Evolutionary conservation across 1,140 invertebrate species (phyloP).

Genomic region (Theocolax elegans): DNA sequence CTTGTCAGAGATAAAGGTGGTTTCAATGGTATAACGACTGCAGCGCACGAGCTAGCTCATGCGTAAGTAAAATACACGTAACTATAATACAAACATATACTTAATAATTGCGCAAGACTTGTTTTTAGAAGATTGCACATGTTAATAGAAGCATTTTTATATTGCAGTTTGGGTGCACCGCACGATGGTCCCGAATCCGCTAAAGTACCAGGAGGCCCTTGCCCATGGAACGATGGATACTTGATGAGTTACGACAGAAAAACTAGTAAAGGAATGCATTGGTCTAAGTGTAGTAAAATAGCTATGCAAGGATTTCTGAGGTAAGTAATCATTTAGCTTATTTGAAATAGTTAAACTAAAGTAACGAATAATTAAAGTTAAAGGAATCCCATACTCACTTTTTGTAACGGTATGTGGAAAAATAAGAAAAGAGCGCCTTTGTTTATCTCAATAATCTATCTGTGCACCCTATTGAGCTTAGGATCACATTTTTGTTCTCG

Average conservation of each 20-base stretch:
- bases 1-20: background rate
- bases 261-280: background rate
- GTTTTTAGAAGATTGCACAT: background rate
- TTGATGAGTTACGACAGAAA: background rate
- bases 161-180: background rate
- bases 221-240: background rate
- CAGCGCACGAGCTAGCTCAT: constrained; percentile 1
- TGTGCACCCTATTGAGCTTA: too few relatives aligned
- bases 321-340: background rate
- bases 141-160: background rate
- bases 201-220: background rate
- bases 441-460: too few relatives aligned
- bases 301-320: background rate
- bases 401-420: too few relatives aligned
- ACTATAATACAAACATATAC: background rate
- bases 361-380: too few relatives aligned
- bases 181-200: background rate
- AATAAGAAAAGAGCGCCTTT: too few relatives aligned
- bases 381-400: too few relatives aligned
- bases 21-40: background rate
- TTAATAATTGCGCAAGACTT: too few relatives aligned
- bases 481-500: too few relatives aligned
- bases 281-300: background rate
- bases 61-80: background rate
- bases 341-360: too few relatives aligned